A percentile compares a stretch with the other conserved stretches of the same genome.
Evolutionary conservation across 2,113 vertebrate species (phyloP).

Genomic region (Sceloporus undulatus): DNA sequence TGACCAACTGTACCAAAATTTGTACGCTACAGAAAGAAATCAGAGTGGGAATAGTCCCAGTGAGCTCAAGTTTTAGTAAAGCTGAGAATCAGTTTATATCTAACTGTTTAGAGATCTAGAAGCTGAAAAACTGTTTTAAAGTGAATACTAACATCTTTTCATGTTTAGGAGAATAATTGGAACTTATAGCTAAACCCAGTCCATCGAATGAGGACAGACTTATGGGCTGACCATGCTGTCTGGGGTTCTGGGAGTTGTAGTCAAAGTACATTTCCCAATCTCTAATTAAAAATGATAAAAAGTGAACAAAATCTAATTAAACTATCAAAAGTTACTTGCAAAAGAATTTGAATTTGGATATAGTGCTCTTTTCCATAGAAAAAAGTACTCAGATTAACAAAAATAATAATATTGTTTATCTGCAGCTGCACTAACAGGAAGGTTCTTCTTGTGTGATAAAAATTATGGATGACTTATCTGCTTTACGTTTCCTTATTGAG

Average conservation of each 20-base stretch:
- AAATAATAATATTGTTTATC: constrained; percentile 47
- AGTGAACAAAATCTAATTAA: neutral
- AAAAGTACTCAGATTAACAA: constrained; percentile 11
- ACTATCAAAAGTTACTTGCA: neutral
- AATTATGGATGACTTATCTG: neutral
- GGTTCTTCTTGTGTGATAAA: neutral
- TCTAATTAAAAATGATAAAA: neutral
- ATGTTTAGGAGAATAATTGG: neutral
- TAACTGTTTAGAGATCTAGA: neutral
- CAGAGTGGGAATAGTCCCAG: too few species aligned
- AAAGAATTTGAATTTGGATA: neutral
- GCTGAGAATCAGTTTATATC: neutral
- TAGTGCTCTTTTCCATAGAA: neutral
- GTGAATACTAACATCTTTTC: neutral
- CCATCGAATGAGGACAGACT: too few species aligned
- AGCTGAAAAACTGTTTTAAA: neutral
- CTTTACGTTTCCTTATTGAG: neutral
- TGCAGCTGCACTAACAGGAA: neutral
- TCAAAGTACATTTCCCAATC: too few species aligned
- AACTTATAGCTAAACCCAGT: neutral
- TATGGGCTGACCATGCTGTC: too few species aligned
- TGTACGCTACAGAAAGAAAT: too few species aligned
- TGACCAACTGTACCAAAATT: too few species aligned
- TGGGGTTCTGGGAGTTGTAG: too few species aligned
- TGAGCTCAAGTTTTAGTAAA: too few species aligned